Evolutionary conservation across 2,113 vertebrate species (phyloP), one percentile per base, ranked within the genome.

Genomic region (Istiophorus platypterus): DNA sequence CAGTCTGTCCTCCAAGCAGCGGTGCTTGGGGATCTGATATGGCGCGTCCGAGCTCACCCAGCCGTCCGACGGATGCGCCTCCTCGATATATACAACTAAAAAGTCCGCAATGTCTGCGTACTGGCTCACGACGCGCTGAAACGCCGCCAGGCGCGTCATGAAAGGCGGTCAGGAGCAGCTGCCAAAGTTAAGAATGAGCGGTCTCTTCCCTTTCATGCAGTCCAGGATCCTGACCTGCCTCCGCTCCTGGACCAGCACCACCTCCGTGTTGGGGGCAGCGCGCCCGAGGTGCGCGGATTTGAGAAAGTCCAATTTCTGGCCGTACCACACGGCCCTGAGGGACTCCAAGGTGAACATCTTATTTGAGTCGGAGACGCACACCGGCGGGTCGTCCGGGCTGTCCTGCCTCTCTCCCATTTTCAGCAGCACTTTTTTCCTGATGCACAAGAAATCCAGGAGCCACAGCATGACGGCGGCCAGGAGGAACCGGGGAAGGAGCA

Each of bases 121-220:
- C 92, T 96, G 97, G 88, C 95, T 91, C 71, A 96, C 97, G 89
- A 99, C 95, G 92, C 97, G 96, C 92, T 95, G 96, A 92, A 98
- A 99, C 85, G 98, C 97, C 85, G 96, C 92, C 95, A 99, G 95
- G 62, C 98, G 98, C 94, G 97, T 98, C 98, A 99, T 99, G 94
- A 99, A 99, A 27, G 98, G 98, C 45, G 98, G 98, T 99, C 98
- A 99, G 96, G 98, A 99, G 95, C 97, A 99, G 95, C 98, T 99
- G 83, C 98, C 98, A 88, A 99, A 99, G 93, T 99, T 99, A 41
- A 99, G 95, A 81, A 99, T 95, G 85, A 99, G 96, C 31, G 98
- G 98, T 91, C 98, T 94, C 84, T 91, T 91, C 71, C 96, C 97
- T 42, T 95, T 96, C 73, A 96, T 96, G 80, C 96, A 98, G 92